Conservation (phyloP, 2,888 invertebrate genomes). For the Diplazon laetatorius region DNA sequence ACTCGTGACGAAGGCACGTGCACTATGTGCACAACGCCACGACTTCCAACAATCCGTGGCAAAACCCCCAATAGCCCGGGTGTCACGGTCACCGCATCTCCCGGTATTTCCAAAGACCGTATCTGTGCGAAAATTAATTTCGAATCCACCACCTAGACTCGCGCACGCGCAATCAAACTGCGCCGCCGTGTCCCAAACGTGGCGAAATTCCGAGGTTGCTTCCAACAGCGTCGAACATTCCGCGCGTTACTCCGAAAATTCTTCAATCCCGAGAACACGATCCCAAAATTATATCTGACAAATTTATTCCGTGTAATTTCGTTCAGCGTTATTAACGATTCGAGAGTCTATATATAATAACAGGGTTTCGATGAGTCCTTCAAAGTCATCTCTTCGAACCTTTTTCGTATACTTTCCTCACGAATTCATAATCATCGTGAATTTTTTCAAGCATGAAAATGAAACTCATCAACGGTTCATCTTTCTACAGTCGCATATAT, state of each 20-base stretch:
- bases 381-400: no score
- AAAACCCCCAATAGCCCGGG: neutral
- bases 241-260: neutral
- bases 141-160: neutral
- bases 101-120: neutral
- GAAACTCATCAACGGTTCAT: slow-evolving; percentile 3
- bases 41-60: slow-evolving; percentile 26
- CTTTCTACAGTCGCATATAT: neutral
- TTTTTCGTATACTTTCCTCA: no score
- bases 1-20: slow-evolving; percentile 7
- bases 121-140: slow-evolving; percentile 32
- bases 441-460: neutral
- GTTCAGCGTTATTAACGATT: no score
- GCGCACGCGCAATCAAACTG: neutral
- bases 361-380: slow-evolving; percentile 31
- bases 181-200: neutral
- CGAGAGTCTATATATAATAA: neutral
- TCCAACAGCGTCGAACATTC: neutral
- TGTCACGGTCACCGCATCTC: neutral
- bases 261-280: neutral
- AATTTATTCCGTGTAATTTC: neutral
- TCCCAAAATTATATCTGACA: neutral
- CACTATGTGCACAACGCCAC: neutral
- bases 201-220: neutral
- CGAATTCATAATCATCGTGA: no score